Evolutionary conservation across 1,140 invertebrate species (phyloP), one percentile per base, ranked within the genome.

Genomic region (Wiebesia pumilae): DNA sequence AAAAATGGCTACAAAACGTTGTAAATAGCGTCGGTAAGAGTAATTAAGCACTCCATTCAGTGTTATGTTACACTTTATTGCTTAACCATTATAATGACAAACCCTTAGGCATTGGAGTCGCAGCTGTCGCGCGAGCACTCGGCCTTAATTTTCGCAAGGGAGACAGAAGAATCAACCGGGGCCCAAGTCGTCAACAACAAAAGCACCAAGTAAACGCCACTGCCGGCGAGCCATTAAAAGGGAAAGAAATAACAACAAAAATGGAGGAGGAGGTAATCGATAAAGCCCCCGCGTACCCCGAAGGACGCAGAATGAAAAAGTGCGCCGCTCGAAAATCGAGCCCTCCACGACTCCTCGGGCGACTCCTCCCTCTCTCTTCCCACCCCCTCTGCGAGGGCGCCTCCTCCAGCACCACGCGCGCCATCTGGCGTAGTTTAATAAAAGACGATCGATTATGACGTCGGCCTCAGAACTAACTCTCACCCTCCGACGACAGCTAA

Each of bases 361-460:
- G 40, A 82, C 2, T 27, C n/a, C 21, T n/a, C 40, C n/a, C 47
- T 1, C 78, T 33, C 2, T 27, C n/a, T 10, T n/a, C 40, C n/a
- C 47, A 16, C 78, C 51, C 16, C 33, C 35, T 24, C 14, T n/a
- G 51, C 80, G 51, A 47, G 38, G n/a, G 35, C 51, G 12, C 47
- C 51, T 62, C 78, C 84, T 85, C 51, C 85, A 38, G 40, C 16
- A 9, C 14, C 40, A n/a, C 51, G 58, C 65, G 84, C 93, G 93
- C 92, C 93, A 94, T 93, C 93, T 94, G 93, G 92, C 87, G 93
- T 93, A 91, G 89, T 93, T 94, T 94, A 94, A 94, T 93, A 94
- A 94, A 94, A 94, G 93, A 93, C 93, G 93, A 94, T 94, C 93
- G 93, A 93, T 94, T 94, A 93, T 94, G 93, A 94, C 92, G 93